Conservation (phyloP, 2,888 invertebrate species). For the Bombyx huttoni region DNA sequence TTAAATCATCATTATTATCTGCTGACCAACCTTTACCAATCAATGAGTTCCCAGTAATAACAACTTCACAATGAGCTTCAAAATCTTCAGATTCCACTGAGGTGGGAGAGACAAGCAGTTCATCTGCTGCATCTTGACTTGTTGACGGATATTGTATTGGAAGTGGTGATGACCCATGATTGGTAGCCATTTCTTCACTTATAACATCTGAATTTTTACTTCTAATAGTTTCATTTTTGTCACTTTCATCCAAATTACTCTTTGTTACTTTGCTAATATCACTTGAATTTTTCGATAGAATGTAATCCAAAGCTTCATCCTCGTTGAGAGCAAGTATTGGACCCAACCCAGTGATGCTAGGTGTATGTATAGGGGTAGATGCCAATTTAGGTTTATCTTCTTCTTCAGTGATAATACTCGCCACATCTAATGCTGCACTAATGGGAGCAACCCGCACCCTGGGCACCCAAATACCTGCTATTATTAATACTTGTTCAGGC, state of each 20-base stretch:
- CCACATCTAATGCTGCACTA: conserved; percentile 85
- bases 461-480: conserved; percentile 89
- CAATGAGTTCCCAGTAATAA: conserved; percentile 76
- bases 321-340: conserved; percentile 73
- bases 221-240: conserved; percentile 11
- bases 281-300: conserved; percentile 68
- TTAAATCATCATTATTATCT: conserved; percentile 71
- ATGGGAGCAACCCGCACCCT: conserved; percentile 83
- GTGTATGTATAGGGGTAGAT: conserved; percentile 40
- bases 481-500: conserved; percentile 85
- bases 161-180: conserved; percentile 12
- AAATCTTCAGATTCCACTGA: conserved; percentile 46
- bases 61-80: conserved; percentile 34
- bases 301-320: conserved; percentile 81
- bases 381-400: conserved; percentile 51
- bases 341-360: conserved; percentile 52
- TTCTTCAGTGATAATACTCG: conserved; percentile 72
- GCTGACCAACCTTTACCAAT: conserved; percentile 77
- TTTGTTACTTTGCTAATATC: conserved; percentile 19
- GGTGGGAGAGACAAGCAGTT: conserved; percentile 30
- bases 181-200: conserved; percentile 3
- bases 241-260: conserved; percentile 11
- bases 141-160: conserved; percentile 40
- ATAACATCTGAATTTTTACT: conserved; percentile 1
- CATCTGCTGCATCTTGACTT: conserved; percentile 31